These are phyloP conservation scores for Eurystomus gularis DNA, from an alignment of 2,113 vertebrate genomes.

Conservation along the genomic window DNA sequence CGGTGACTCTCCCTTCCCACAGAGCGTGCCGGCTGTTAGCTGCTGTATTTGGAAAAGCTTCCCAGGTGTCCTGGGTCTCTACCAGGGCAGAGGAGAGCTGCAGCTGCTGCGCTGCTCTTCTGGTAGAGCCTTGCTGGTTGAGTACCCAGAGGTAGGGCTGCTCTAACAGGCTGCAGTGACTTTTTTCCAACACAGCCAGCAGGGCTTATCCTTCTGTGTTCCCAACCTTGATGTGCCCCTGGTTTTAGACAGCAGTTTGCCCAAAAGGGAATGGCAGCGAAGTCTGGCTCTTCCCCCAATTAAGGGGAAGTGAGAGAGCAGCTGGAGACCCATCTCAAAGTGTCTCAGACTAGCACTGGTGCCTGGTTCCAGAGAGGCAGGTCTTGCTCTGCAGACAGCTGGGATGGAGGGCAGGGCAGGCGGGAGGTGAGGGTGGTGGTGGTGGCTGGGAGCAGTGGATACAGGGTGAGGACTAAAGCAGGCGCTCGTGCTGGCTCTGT, in stretches of 20 bases:
- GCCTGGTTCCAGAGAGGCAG: neutral
- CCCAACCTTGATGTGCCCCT: neutral
- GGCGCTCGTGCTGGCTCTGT: fast-evolving
- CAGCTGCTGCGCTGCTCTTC: neutral
- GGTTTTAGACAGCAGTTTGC: neutral
- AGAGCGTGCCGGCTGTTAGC: neutral
- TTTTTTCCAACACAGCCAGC: neutral
- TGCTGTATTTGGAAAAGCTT: neutral
- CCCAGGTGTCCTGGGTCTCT: neutral
- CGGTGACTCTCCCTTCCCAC: neutral
- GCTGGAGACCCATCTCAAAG: neutral
- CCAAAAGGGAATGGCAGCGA: neutral
- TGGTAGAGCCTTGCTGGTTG: fast-evolving
- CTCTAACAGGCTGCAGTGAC: neutral
- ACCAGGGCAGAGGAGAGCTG: neutral
- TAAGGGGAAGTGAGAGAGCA: neutral
- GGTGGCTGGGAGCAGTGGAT: neutral
- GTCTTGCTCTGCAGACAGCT: neutral
- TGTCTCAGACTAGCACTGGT: neutral
- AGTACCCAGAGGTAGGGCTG: neutral
- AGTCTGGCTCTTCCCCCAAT: neutral
- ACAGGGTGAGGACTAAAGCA: fast-evolving
- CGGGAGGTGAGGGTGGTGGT: neutral
- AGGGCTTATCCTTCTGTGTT: too few relatives aligned
- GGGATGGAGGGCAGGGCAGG: neutral